Base-by-base conservation (phyloP, 1,140 invertebrate species). In the Drosophila parabipectinata region DNA sequence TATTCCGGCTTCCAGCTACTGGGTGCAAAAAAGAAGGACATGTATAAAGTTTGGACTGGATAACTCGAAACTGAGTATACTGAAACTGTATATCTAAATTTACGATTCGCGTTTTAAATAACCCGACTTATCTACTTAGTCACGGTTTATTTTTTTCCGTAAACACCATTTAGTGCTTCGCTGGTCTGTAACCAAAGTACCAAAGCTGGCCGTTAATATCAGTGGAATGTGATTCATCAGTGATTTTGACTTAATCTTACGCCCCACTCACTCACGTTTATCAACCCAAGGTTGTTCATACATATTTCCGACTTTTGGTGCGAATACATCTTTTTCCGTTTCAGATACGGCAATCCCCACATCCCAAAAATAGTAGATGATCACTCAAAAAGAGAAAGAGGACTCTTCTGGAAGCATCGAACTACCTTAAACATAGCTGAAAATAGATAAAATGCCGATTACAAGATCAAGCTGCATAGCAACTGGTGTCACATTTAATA, bases 361-460 rank as follows among this genome's bases (percentile, higher is more conserved):
- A 72, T 24, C 37, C 37, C 15, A 74, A 48, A 44, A 53, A 62
- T 41, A 74, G 26, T 58, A 74, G 71, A 75, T 75, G 71, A 74
- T 53, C 73, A 74, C 72, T 59, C 32, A 41, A 56, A 66, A 32
- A 69, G 71, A 21, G 61, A 51, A 60, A 52, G 59, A 63, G 50
- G 56, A 72, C 58, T 51, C 58, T 73, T 62, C 21, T 47, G 41
- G 54, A 51, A 15, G 67, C 63, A 74, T 57, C 45, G 54, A 61
- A 61, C 50, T 58, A 79, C 58, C 59, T 41, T 57, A 74, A 67
- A 50, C 58, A 55, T 48, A 78, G 58, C 59, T 54, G 51, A 67
- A 77, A 28, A 45, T 50, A 61, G 51, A 75, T 63, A 79, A 83
- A 84, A 81, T 82, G 66, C 63, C 62, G 63, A 54, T 37, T 32